These are phyloP conservation scores for Colossoma macropomum DNA, from an alignment of 2,113 vertebrate genomes.

Conservation along the genomic window DNA sequence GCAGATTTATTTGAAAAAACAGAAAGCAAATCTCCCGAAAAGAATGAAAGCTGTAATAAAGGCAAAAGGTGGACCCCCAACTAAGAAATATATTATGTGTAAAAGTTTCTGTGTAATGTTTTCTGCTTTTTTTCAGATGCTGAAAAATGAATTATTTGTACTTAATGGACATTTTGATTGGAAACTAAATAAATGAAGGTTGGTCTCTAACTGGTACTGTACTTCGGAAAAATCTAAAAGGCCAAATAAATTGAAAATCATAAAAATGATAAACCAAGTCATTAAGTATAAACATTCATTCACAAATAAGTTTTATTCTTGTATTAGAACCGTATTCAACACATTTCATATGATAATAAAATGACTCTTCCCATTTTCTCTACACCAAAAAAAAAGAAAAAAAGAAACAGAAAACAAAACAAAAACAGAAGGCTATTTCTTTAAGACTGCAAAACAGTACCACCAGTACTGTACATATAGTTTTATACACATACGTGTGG, in stretches of 20 bases:
- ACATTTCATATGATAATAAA: constrained; percentile 78
- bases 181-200: no score
- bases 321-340: constrained; percentile 80
- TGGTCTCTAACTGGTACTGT: background rate
- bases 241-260: background rate
- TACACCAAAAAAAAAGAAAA: constrained; percentile 69
- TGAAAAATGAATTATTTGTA: no score
- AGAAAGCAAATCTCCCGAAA: no score
- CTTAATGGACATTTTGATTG: no score
- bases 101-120: no score
- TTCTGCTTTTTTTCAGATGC: no score
- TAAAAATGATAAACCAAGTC: background rate
- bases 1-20: no score
- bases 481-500: constrained; percentile 73
- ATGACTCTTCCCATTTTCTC: constrained; percentile 74
- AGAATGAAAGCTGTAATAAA: no score
- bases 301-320: constrained; percentile 82
- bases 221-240: background rate
- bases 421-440: constrained; percentile 28
- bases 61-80: no score
- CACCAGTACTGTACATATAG: constrained; percentile 70
- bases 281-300: constrained; percentile 55
- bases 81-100: no score
- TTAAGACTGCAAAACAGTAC: constrained; percentile 82
- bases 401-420: background rate